Conservation (phyloP, 2,888 invertebrate genomes). For the Catocala fraxini region DNA sequence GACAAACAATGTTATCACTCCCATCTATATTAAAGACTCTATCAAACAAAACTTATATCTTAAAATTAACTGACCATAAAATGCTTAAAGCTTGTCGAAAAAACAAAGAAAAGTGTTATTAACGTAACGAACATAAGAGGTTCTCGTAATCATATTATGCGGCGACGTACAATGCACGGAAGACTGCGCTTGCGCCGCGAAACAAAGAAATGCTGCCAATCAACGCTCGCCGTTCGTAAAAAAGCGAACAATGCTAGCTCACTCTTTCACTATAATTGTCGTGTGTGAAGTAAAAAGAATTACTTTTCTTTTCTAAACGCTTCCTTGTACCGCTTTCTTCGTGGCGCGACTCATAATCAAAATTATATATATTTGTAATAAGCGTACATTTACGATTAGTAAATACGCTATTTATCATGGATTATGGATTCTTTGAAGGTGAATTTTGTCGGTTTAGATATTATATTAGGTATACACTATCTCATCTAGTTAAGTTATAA, state of each 20-base stretch:
- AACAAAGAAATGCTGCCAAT: conserved; percentile 56
- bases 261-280: conserved; percentile 80
- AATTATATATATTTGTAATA: conserved; percentile 23
- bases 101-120: conserved; percentile 42
- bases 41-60: conserved; percentile 31
- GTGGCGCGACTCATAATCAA: conserved; percentile 24
- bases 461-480: too few species aligned
- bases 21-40: background rate
- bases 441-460: too few species aligned
- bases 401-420: background rate
- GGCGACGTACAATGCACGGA: conserved; percentile 74
- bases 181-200: conserved; percentile 55
- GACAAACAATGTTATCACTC: background rate
- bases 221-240: conserved; percentile 61
- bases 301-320: conserved; percentile 81
- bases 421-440: background rate
- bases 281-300: conserved; percentile 64
- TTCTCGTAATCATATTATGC: conserved; percentile 56
- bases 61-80: conserved; percentile 46
- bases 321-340: conserved; percentile 74
- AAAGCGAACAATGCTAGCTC: conserved; percentile 67
- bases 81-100: conserved; percentile 31
- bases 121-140: conserved; percentile 48
- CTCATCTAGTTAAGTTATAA: too few species aligned
- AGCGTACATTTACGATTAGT: background rate